Evolutionary conservation across 1,140 invertebrate genomes (phyloP).

Genomic region (Drosophila virilis): DNA sequence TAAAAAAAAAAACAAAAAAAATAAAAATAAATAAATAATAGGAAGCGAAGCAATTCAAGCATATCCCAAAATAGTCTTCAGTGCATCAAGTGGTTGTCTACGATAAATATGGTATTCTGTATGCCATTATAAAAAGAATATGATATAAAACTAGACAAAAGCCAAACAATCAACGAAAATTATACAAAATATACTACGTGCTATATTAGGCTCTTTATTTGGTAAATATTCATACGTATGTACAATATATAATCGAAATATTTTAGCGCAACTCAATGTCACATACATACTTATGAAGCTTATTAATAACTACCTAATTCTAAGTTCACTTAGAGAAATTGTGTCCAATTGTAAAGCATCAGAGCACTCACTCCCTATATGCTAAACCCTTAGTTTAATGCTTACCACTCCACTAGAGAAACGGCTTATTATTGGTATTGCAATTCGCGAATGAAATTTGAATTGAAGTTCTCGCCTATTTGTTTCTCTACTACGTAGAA

Average conservation of each 20-base stretch:
- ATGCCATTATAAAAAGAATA: conserved; percentile 16
- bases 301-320: conserved; percentile 32
- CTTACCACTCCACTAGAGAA: conserved; percentile 12
- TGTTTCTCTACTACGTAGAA: conserved; percentile 18
- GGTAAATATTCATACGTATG: conserved; percentile 43
- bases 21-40: neutral
- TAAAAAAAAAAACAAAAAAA: conserved; percentile 21
- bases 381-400: conserved; percentile 61
- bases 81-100: conserved; percentile 77
- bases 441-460: neutral
- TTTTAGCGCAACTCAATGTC: conserved; percentile 13
- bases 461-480: conserved; percentile 12
- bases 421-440: conserved; percentile 2
- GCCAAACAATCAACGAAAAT: conserved; percentile 79
- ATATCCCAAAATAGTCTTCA: conserved; percentile 81
- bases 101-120: conserved; percentile 49
- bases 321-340: conserved; percentile 72
- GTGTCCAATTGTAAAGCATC: conserved; percentile 63
- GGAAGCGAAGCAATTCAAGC: conserved; percentile 75
- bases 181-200: conserved; percentile 64
- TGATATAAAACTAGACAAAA: conserved; percentile 42
- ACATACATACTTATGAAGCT: conserved; percentile 23
- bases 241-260: conserved; percentile 32
- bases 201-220: conserved; percentile 76
- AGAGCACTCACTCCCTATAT: conserved; percentile 37